Evolutionary conservation across 2,797 vertebrate genomes (phyloP), one percentile per base, ranked within the genome.

Genomic region (Taenioides sp.): DNA sequence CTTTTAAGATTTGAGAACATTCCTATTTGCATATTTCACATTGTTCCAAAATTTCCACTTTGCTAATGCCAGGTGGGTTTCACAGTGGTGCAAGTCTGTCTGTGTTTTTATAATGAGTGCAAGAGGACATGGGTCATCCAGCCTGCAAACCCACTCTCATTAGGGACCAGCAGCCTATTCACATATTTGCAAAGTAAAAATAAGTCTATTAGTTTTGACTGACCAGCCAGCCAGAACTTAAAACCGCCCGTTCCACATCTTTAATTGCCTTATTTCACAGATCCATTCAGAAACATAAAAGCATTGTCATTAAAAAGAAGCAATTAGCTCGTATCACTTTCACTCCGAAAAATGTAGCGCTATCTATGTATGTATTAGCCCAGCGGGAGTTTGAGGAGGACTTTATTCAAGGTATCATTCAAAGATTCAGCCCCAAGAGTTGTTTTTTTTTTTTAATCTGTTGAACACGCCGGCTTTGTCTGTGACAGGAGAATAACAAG

Each of bases 61-160:
- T 1, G 61, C 14, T 40, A 87, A 86, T 84, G 84, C 80, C 82
- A 87, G 87, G 84, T 91, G 82, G 87, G 80, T 80, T 73, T 81
- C 82, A 64, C 74, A 78, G 78, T 77, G 78, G 66, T 70, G 80
- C 84, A 76, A 71, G 80, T 81, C 70, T 84, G 43, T 50, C 64
- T 75, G 65, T 80, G 82, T 81, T 81, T 90, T 89, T 87, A 84
- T 93, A 94, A 94, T 92, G 91, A 93, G 89, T 82, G 72, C 72
- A 70, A 81, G 76, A 81, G 82, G 89, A 86, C 77, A 84, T 65
- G 62, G 86, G 92, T 93, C 91, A 90, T 81, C 85, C 85, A 76
- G 79, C 82, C 75, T 72, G 79, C 78, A 85, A 83, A 82, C 80
- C 82, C 82, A 74, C 72, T 81, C 91, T 91, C 89, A 86, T 92